Evolutionary conservation across 2,113 vertebrate species (phyloP).

Genomic region (Erpornis zantholeuca): DNA sequence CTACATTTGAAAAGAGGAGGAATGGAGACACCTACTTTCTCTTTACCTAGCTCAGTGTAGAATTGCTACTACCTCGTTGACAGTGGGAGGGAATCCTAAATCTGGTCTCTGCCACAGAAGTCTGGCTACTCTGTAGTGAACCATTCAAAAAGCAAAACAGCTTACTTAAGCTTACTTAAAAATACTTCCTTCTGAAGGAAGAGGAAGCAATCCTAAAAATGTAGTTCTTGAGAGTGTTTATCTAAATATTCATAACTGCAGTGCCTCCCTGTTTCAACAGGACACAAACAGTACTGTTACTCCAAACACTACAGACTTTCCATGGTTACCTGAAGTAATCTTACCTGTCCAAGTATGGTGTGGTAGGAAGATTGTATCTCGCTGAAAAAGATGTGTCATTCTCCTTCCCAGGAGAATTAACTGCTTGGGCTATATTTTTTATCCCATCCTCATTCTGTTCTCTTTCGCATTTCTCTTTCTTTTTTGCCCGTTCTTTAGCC

Average conservation of each 20-base stretch:
- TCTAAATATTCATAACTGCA: background rate
- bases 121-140: background rate
- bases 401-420: conserved; percentile 54
- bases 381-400: conserved; percentile 67
- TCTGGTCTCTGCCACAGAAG: background rate
- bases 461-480: background rate
- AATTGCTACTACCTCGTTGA: background rate
- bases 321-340: background rate
- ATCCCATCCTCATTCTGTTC: background rate
- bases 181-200: background rate
- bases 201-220: background rate
- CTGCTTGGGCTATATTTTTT: background rate
- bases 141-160: background rate
- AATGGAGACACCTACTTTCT: background rate
- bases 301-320: background rate
- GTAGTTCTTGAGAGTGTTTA: background rate
- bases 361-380: conserved; percentile 80
- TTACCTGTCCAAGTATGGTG: conserved; percentile 85
- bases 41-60: background rate
- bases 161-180: background rate
- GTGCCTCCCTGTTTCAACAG: background rate
- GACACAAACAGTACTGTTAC: background rate
- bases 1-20: background rate
- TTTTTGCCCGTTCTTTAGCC: conserved; percentile 21
- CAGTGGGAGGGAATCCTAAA: background rate